Conservation (phyloP, 2,113 vertebrate species). For the Budorcas taxicolor region DNA sequence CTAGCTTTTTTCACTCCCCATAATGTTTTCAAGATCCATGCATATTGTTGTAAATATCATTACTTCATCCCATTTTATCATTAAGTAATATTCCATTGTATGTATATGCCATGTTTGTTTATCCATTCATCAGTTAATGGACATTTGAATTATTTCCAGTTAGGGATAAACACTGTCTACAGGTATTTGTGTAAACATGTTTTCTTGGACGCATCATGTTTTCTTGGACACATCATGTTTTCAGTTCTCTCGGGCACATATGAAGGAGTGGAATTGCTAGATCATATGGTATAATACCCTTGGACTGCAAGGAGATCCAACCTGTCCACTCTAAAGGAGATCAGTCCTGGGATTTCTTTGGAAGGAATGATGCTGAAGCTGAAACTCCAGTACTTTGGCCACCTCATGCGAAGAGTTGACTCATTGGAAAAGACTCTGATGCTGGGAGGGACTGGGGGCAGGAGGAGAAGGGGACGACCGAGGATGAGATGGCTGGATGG, state of each 20-base stretch:
- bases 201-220: not conserved
- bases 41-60: not conserved
- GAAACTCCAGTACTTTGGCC: too few species aligned
- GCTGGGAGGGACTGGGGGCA: too few species aligned
- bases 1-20: not conserved
- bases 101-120: not conserved
- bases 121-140: not conserved
- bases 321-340: too few species aligned
- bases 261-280: not conserved
- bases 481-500: too few species aligned
- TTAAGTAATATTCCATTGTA: not conserved
- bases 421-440: too few species aligned
- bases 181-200: not conserved
- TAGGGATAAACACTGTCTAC: not conserved
- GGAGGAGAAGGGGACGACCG: too few species aligned
- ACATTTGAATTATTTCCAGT: not conserved
- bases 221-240: not conserved
- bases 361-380: too few species aligned
- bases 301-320: too few species aligned
- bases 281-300: rapidly evolving
- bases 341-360: too few species aligned
- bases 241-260: not conserved
- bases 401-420: too few species aligned
- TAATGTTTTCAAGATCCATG: not conserved
- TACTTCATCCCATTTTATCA: not conserved